These are phyloP conservation scores for Hucho hucho DNA, from an alignment of 2,113 vertebrate genomes.

Conservation along the genomic window DNA sequence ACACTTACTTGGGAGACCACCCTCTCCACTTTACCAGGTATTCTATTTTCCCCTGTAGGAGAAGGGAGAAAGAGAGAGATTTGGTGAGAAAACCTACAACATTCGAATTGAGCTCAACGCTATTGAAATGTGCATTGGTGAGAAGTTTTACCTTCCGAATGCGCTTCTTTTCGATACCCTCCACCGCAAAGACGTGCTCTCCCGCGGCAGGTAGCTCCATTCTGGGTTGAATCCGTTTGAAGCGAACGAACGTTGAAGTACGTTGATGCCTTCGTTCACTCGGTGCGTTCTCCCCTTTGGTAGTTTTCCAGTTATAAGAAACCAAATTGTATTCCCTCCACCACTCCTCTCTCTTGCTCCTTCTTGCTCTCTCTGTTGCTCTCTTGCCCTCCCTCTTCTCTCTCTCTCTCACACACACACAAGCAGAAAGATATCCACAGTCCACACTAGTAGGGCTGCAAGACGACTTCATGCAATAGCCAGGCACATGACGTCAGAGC, in stretches of 20 bases:
- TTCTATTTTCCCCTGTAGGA: constrained; percentile 85
- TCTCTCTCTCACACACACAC: constrained; percentile 52
- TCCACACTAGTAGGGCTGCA: constrained; percentile 64
- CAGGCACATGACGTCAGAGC: constrained; percentile 79
- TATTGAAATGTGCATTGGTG: constrained; percentile 20
- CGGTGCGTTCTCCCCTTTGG: constrained; percentile 54
- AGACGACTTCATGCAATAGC: constrained; percentile 80
- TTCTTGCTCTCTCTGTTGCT: constrained; percentile 19
- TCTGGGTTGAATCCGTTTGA: constrained; percentile 60
- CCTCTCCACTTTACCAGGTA: constrained; percentile 98
- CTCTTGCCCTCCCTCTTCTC: constrained; percentile 38
- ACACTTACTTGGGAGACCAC: constrained; percentile 92
- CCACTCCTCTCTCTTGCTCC: constrained; percentile 35
- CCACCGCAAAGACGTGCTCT: constrained; percentile 95
- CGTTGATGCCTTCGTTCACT: constrained; percentile 40
- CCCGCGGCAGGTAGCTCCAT: constrained; percentile 95
- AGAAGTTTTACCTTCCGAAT: constrained; percentile 82
- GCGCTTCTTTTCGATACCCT: constrained; percentile 95
- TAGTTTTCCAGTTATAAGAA: constrained; percentile 69
- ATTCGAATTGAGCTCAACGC: constrained; percentile 13
- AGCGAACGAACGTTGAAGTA: constrained; percentile 43
- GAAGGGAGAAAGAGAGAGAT: constrained; percentile 20
- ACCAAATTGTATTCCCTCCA: constrained; percentile 62
- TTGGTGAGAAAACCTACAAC: constrained; percentile 18
- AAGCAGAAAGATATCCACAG: constrained; percentile 73